Evolutionary conservation across 2,888 invertebrate species (phyloP), one percentile per base, ranked within the genome.

Genomic region (Diaprepes abbreviatus): DNA sequence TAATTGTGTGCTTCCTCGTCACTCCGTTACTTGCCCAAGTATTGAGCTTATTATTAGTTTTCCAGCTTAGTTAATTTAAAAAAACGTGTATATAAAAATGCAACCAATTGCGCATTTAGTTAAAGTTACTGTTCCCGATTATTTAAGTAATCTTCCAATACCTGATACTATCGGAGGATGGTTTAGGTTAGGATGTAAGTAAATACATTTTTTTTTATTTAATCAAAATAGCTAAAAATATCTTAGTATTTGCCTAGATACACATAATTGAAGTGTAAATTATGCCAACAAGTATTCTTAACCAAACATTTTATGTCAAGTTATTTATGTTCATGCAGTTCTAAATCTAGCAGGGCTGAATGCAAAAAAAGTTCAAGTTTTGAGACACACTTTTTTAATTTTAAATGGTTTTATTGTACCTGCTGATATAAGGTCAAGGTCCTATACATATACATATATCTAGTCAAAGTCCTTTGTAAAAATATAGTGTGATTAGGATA

Each of bases 161-260:
- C 96, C 96, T 6, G 91, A 93, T 81, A 88, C 91, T 10, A 84
- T 95, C 75, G 91, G 92, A 73, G 96, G 96, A 81, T 93, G 95
- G 92, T 94, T 95, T 84, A 89, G 88, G 79, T 87, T 96, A 74
- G 92, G 94, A 85, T 88, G 96, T 95, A 87, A 87, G 88, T 85
- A 48, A 19, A 21, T 28, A 1, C 14, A 24, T 48, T 12, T 48
- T 28, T 2, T 10, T 45, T 14, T 48, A 3, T 19, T 17, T 1
- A 45, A 5, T 10, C 9, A 19, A 21, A 45, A 45, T 17, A 14
- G 19, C 21, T 45, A 45, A 21, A 45, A 45, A 45, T 45, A 45
- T 21, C 45, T 21, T 0, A 17, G 3, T 19, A 40, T 40, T 3
- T 40, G 10, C 19, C 9, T 40, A 40, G 17, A 10, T 14, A 36